Evolutionary conservation across 2,797 vertebrate genomes (phyloP).

Genomic region (Nothura maculosa): DNA sequence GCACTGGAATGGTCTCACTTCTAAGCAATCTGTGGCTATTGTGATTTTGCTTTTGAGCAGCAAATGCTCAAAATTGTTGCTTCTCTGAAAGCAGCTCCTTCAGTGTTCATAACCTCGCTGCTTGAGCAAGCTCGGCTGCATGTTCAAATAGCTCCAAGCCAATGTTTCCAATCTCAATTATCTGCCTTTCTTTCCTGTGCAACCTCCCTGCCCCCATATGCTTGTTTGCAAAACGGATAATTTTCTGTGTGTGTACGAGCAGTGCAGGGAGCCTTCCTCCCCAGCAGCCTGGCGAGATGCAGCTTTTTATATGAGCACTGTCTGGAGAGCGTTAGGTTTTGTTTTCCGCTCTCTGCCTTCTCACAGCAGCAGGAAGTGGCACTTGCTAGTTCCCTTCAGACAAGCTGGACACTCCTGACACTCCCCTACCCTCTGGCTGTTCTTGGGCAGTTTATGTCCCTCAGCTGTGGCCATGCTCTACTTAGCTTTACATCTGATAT

Average conservation of each 20-base stretch:
- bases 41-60: conserved; percentile 39
- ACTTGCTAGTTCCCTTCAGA: not conserved
- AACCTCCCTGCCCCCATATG: not conserved
- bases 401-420: not conserved
- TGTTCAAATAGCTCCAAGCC: conserved; percentile 13
- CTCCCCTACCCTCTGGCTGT: not conserved
- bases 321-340: conserved; percentile 3
- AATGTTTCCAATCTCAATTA: conserved; percentile 9
- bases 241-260: not conserved
- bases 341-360: not conserved
- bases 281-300: not conserved
- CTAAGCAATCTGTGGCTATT: conserved; percentile 16
- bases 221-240: conserved; percentile 43
- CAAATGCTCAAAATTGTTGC: conserved; percentile 20
- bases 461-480: not conserved
- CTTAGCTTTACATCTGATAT: not conserved
- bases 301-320: conserved; percentile 4
- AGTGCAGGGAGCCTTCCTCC: not conserved
- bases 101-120: conserved; percentile 31
- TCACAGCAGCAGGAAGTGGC: not conserved
- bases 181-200: not conserved
- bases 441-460: conserved; percentile 2
- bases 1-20: not conserved
- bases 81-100: conserved; percentile 29
- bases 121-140: conserved; percentile 20